These are phyloP conservation scores for Drosophila sp. DNA, from an alignment of 1,140 invertebrate genomes.

Conservation along the genomic window DNA sequence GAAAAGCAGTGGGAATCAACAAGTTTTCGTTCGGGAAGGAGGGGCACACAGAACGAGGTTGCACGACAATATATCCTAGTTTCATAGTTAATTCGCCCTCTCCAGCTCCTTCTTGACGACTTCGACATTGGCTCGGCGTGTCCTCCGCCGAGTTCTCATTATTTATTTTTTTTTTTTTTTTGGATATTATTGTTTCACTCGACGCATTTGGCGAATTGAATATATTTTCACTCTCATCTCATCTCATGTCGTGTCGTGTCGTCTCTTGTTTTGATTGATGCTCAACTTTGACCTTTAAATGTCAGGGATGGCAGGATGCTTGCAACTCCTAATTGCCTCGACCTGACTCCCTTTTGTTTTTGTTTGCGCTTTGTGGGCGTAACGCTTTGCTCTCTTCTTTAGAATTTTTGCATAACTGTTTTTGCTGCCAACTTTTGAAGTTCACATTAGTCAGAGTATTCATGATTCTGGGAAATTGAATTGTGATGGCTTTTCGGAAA, in stretches of 20 bases:
- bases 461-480: background rate
- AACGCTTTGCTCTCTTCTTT: background rate
- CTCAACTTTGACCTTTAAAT: conserved; percentile 76
- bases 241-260: background rate
- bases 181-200: conserved; percentile 21
- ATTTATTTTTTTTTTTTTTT: background rate
- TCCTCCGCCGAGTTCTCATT: background rate
- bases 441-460: conserved; percentile 1
- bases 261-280: conserved; percentile 55
- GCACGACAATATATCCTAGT: conserved; percentile 19
- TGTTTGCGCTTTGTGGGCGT: conserved; percentile 7
- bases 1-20: conserved; percentile 41
- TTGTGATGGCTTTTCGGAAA: background rate
- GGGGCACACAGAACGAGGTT: conserved; percentile 3
- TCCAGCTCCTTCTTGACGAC: background rate
- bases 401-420: conserved; percentile 6
- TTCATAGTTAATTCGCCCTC: conserved; percentile 24
- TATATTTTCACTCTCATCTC: conserved; percentile 31
- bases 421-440: background rate
- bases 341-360: conserved; percentile 21
- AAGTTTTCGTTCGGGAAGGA: conserved; percentile 32
- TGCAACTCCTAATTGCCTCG: conserved; percentile 14
- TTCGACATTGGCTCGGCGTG: too few species aligned
- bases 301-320: conserved; percentile 43
- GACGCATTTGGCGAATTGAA: conserved; percentile 34